phyloP scores from a whole-genome alignment of 2,888 invertebrate species.

The Synergus japonicus region DNA sequence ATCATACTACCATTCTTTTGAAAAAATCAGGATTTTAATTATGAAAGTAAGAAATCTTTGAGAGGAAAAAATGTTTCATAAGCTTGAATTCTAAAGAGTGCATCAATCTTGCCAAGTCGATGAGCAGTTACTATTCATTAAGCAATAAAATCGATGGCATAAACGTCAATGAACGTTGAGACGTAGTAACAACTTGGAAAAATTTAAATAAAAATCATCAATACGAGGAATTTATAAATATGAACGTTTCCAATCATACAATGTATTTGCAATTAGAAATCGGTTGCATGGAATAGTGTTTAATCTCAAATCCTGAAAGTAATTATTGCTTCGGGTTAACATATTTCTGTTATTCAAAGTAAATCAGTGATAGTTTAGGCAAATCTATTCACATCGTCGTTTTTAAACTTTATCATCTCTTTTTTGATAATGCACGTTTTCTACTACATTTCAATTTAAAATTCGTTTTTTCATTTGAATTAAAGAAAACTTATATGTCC shows the following conservation, averaged over 20 bases:
- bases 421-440: neutral
- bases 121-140: neutral
- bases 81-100: neutral
- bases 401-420: neutral
- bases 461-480: neutral
- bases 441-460: neutral
- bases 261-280: neutral
- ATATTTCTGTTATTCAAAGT: neutral
- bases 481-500: neutral
- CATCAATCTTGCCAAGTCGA: neutral
- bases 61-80: neutral
- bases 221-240: conserved; percentile 1
- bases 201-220: conserved; percentile 1
- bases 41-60: neutral
- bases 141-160: neutral
- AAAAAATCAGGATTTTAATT: neutral
- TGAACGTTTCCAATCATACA: neutral
- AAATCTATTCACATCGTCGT: too few species aligned
- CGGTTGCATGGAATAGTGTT: neutral
- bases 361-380: neutral
- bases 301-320: neutral
- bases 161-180: conserved; percentile 16
- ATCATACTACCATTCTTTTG: too few species aligned
- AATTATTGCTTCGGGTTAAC: too few species aligned
- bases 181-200: neutral